Evolutionary conservation across 2,113 vertebrate genomes (phyloP), one percentile per base, ranked within the genome.

Genomic region (Choloepus hoffmanni): DNA sequence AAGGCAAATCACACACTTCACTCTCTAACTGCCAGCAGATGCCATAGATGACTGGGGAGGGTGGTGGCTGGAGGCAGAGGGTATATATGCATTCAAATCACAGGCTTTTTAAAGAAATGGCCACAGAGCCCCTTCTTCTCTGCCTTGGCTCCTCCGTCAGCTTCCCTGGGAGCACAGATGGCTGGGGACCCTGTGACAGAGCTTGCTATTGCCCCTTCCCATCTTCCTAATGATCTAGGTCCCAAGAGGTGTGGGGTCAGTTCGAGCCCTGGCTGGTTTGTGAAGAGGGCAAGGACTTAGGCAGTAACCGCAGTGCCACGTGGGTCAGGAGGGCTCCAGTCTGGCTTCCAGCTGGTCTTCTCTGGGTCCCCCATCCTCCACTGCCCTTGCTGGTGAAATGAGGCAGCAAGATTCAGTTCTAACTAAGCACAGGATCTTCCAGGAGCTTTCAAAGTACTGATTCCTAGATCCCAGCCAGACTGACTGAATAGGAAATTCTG

Each of bases 401-500:
- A 65, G 62, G 62, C 9, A 18, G 15, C 4, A 8, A 48, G 68
- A 62, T 18, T n/a, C 88, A 33, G 26, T 40, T 30, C n/a, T 30
- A 2, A 10, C 13, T 7, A 28, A 86, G 53, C 26, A 11, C 30
- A n/a, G 9, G 55, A 58, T 77, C 81, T 85, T 48, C 65, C 14
- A 65, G 18, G 45, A 88, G n/a, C 45, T 73, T 67, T 70, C 18
- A 53, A 36, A 33, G 63, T 18, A 65, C 45, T 89, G 62, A 81
- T 65, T 21, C 48, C 63, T 87, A 2, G 40, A 21, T 28, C 13
- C 74, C 11, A 67, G 63, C 13, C 45, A 82, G 60, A 55, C 5
- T n/a, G 12, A 79, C 30, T 28, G 40, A 93, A 93, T n/a, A 50
- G 90, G 88, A 81, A 79, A 90, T 85, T 79, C 73, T 43, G 26